These are phyloP conservation scores for Centropus bengalensis DNA, from an alignment of 2,113 vertebrate species.

Conservation along the genomic window DNA sequence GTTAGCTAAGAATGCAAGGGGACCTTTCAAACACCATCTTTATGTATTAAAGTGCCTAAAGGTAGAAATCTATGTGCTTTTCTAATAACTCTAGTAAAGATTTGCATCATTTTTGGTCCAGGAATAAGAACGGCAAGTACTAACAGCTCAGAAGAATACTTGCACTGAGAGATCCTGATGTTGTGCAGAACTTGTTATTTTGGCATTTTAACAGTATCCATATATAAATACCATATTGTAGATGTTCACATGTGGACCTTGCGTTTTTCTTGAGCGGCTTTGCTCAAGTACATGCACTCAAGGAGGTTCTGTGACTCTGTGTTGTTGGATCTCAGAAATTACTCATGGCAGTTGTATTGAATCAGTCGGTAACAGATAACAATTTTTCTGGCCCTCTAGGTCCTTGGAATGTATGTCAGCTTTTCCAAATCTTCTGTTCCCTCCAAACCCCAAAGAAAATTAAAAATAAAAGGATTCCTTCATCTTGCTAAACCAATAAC, in stretches of 20 bases:
- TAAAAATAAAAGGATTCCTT: neutral
- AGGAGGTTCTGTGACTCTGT: neutral
- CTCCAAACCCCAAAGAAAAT: neutral
- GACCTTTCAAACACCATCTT: neutral
- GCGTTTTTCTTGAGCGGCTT: neutral
- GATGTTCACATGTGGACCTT: neutral
- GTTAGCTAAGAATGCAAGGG: neutral
- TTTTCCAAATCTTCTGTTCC: neutral
- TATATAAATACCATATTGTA: rapidly evolving
- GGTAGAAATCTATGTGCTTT: neutral
- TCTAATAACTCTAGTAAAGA: neutral
- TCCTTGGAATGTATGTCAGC: neutral
- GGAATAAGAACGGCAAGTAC: neutral
- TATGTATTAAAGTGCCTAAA: neutral
- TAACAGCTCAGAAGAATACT: neutral
- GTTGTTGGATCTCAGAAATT: neutral
- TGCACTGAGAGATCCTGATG: neutral
- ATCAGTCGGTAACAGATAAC: neutral
- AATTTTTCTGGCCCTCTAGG: neutral
- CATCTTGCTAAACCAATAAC: neutral
- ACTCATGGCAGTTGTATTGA: neutral
- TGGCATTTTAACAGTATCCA: neutral
- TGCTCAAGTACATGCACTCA: rapidly evolving
- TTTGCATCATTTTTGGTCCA: neutral
- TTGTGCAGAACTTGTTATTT: neutral